Evolutionary conservation across 2,888 invertebrate genomes (phyloP).

Genomic region (Lycocerus yunnanus): DNA sequence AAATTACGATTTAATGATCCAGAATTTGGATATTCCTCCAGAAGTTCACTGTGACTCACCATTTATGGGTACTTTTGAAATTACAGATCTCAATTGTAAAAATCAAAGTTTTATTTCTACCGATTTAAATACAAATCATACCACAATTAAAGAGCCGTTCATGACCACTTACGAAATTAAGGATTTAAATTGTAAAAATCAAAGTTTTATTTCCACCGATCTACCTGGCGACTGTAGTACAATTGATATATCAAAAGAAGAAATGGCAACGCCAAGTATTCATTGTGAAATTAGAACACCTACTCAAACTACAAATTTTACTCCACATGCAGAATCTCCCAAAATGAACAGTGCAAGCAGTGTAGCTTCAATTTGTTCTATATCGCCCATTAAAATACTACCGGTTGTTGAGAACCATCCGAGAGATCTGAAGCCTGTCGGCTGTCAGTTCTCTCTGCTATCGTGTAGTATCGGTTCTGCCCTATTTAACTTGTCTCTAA

Average conservation of each 20-base stretch:
- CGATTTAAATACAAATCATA: background rate
- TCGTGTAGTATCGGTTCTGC: background rate
- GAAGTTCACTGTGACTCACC: background rate
- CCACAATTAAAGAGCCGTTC: background rate
- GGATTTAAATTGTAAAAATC: background rate
- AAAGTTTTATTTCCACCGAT: background rate
- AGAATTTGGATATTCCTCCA: background rate
- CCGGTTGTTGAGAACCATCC: background rate
- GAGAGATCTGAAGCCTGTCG: background rate
- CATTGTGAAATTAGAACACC: background rate
- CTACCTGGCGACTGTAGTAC: background rate
- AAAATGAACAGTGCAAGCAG: background rate
- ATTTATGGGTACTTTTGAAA: conserved; percentile 8
- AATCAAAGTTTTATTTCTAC: background rate
- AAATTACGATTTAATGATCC: conserved; percentile 3
- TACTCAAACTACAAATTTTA: background rate
- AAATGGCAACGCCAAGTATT: background rate
- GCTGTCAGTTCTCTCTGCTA: background rate
- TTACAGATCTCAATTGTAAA: background rate
- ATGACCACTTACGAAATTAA: background rate
- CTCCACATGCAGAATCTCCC: background rate
- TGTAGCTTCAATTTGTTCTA: background rate
- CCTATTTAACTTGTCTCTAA: background rate
- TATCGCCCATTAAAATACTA: background rate
- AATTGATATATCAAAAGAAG: background rate